Conservation (phyloP, 2,888 invertebrate species). For the Euphydryas editha region DNA sequence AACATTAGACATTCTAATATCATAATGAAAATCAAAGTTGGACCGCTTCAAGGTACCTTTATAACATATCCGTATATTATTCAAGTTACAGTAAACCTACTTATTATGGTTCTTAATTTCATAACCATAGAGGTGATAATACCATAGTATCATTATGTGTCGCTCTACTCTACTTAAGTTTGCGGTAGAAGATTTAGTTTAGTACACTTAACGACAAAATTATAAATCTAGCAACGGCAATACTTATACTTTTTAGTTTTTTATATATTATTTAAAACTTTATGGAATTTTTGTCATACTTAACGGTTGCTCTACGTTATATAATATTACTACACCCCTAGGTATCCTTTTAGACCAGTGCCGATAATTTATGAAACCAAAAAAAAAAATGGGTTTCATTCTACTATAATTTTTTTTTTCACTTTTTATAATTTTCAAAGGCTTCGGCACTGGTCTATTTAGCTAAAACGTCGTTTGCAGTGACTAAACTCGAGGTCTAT, state of each 20-base stretch:
- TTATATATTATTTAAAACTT: background rate
- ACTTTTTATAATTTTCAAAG: too few species aligned
- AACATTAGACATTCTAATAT: constrained; percentile 46
- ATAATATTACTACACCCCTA: too few species aligned
- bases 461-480: too few species aligned
- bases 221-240: constrained; percentile 29
- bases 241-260: background rate
- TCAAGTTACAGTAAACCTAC: background rate
- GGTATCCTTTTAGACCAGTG: too few species aligned
- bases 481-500: too few species aligned
- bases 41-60: constrained; percentile 45
- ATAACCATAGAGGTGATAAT: background rate
- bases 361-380: too few species aligned
- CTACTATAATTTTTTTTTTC: too few species aligned
- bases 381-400: too few species aligned
- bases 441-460: too few species aligned
- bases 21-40: constrained; percentile 51
- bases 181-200: constrained; percentile 39
- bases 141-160: background rate
- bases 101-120: background rate
- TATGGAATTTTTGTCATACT: too few species aligned
- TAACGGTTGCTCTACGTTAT: too few species aligned
- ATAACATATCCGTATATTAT: constrained; percentile 43
- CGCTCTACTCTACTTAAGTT: constrained; percentile 40
- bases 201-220: constrained; percentile 42